These are phyloP conservation scores for Euzetes globulus DNA, from an alignment of 2,888 invertebrate genomes.

Conservation along the genomic window DNA sequence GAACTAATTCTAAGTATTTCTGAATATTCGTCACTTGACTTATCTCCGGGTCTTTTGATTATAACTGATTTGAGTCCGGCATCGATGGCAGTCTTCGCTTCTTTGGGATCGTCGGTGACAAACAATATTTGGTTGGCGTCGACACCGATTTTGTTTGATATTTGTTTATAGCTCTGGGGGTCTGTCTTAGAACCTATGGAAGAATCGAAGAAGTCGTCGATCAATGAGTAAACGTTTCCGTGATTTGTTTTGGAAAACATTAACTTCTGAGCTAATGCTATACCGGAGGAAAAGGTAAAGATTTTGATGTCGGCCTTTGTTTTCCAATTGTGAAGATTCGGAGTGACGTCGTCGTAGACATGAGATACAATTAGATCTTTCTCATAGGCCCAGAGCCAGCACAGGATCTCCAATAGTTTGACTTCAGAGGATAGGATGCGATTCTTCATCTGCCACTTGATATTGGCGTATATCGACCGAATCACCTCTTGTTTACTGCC, in stretches of 20 bases:
- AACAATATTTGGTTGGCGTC: constrained; percentile 27
- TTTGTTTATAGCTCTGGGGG: constrained; percentile 29
- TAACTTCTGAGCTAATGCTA: constrained; percentile 33
- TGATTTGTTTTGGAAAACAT: constrained; percentile 33
- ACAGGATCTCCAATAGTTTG: constrained; percentile 34
- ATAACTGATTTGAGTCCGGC: constrained; percentile 33
- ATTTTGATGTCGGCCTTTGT: constrained; percentile 23
- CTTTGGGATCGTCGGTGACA: constrained; percentile 33
- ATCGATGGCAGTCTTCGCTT: constrained; percentile 31
- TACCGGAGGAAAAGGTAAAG: constrained; percentile 33
- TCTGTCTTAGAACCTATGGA: constrained; percentile 30
- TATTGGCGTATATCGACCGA: constrained; percentile 8
- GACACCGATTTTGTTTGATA: constrained; percentile 13
- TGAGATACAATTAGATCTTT: constrained; percentile 21
- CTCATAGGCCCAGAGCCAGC: constrained; percentile 38
- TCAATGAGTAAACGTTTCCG: constrained; percentile 34
- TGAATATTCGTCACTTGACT: neutral
- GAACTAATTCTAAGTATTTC: constrained; percentile 27
- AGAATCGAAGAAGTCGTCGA: constrained; percentile 24
- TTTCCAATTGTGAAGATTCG: constrained; percentile 33
- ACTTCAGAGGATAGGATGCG: constrained; percentile 14
- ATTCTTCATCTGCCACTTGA: constrained; percentile 30
- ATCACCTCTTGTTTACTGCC: neutral
- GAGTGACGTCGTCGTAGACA: constrained; percentile 35
- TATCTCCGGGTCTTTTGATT: constrained; percentile 28